These are phyloP conservation scores for Acleris cristana DNA, from an alignment of 2,888 invertebrate genomes.

Conservation along the genomic window DNA sequence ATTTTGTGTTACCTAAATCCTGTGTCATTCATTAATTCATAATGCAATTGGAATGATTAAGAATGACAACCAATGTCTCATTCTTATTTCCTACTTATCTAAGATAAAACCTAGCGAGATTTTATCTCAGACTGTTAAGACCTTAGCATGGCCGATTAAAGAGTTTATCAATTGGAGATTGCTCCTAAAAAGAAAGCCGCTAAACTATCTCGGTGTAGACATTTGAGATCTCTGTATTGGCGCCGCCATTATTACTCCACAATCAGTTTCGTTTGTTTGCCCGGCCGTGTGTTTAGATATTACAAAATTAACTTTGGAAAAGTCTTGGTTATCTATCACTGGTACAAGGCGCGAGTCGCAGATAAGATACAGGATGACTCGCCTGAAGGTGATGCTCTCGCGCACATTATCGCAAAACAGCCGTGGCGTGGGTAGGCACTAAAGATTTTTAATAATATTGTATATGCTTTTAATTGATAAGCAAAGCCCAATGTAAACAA, in stretches of 20 bases:
- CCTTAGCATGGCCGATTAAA: no score
- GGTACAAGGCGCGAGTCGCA: constrained; percentile 55
- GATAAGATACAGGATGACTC: constrained; percentile 73
- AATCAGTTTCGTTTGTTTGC: constrained; percentile 41
- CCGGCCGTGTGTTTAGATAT: constrained; percentile 50
- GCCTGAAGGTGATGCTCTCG: constrained; percentile 69
- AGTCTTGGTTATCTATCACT: constrained; percentile 71
- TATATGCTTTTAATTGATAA: constrained; percentile 24
- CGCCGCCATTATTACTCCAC: constrained; percentile 8
- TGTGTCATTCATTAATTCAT: no score
- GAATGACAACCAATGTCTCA: no score
- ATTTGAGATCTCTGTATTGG: constrained; percentile 7
- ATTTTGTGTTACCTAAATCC: no score
- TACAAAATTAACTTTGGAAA: constrained; percentile 54
- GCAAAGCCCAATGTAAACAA: constrained; percentile 12
- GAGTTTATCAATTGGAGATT: no score
- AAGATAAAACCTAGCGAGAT: no score
- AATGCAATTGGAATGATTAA: no score
- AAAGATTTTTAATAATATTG: constrained; percentile 27
- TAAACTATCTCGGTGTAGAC: neutral
- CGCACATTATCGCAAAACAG: constrained; percentile 45
- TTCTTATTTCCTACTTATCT: no score
- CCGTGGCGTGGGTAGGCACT: constrained; percentile 38
- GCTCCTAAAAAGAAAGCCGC: neutral
- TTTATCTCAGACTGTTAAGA: no score